phyloP scores from a whole-genome alignment of 2,113 vertebrate genomes.

The Pluvialis apricaria region DNA sequence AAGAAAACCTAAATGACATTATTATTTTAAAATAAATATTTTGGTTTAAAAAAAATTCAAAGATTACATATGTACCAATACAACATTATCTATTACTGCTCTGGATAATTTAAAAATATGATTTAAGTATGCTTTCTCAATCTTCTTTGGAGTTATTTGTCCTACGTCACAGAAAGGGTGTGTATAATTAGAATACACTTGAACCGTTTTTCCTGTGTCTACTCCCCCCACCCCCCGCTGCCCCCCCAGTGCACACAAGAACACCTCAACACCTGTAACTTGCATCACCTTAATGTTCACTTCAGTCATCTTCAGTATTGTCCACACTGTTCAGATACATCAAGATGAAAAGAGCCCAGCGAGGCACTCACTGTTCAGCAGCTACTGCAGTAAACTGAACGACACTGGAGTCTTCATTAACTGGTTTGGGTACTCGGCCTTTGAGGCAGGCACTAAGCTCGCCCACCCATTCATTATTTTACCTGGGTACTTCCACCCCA shows the following conservation, averaged over 20 bases:
- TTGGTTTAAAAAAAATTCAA: background rate
- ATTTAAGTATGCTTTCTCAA: background rate
- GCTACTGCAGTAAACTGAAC: background rate
- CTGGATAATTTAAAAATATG: background rate
- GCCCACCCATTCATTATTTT: background rate
- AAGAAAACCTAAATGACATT: background rate
- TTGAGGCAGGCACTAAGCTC: background rate
- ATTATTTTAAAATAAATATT: background rate
- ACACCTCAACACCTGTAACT: background rate
- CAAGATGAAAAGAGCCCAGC: background rate
- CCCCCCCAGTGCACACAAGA: background rate
- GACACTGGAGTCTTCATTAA: background rate
- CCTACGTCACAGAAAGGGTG: background rate
- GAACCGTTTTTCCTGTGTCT: background rate
- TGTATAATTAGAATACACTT: background rate
- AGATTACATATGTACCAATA: background rate
- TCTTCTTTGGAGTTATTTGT: background rate
- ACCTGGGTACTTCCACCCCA: background rate
- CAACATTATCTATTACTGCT: background rate
- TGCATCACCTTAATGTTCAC: background rate
- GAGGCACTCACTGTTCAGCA: background rate
- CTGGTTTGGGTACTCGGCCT: background rate
- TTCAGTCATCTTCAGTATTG: background rate
- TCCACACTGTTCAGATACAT: background rate
- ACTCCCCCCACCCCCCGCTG: background rate